These are phyloP conservation scores for Acanthaster planci DNA, from an alignment of 35 echinoderm and acorn worm species.

Conservation along the genomic window DNA sequence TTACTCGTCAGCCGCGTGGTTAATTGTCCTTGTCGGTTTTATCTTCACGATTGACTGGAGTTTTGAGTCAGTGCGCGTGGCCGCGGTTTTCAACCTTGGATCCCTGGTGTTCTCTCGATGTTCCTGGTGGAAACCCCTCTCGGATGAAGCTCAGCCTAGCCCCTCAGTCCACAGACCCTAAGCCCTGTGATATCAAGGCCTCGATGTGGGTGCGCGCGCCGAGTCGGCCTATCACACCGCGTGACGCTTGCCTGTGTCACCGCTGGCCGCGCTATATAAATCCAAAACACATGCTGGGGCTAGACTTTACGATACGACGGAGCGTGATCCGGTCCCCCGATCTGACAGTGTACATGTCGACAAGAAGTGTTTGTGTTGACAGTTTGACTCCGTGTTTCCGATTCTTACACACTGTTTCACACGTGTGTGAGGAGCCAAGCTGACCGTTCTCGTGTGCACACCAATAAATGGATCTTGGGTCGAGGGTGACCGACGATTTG, in stretches of 20 bases:
- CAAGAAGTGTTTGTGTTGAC: constrained; percentile 19
- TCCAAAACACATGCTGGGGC: constrained; percentile 30
- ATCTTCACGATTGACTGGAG: constrained; percentile 1
- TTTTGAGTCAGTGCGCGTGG: constrained; percentile 23
- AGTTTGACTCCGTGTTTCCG: constrained; percentile 12
- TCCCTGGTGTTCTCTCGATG: too few relatives aligned
- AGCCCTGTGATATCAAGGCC: background rate
- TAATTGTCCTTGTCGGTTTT: background rate
- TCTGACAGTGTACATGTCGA: background rate
- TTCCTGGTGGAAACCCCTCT: background rate
- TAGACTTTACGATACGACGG: constrained; percentile 18
- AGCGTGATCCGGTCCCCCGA: background rate
- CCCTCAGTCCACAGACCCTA: background rate
- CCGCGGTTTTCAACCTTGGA: background rate
- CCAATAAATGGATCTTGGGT: too few relatives aligned
- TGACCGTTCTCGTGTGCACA: too few relatives aligned
- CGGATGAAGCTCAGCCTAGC: too few relatives aligned
- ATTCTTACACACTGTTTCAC: constrained; percentile 7
- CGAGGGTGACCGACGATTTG: too few relatives aligned
- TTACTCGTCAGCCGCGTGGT: background rate
- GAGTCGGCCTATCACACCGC: constrained; percentile 15
- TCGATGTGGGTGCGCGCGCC: background rate
- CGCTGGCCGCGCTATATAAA: constrained; percentile 23
- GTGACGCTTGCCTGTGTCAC: constrained; percentile 19
- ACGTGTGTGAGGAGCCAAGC: constrained; percentile 12